Conservation (phyloP, 2,113 vertebrate genomes). For the Chamaetylas fuelleborni region DNA sequence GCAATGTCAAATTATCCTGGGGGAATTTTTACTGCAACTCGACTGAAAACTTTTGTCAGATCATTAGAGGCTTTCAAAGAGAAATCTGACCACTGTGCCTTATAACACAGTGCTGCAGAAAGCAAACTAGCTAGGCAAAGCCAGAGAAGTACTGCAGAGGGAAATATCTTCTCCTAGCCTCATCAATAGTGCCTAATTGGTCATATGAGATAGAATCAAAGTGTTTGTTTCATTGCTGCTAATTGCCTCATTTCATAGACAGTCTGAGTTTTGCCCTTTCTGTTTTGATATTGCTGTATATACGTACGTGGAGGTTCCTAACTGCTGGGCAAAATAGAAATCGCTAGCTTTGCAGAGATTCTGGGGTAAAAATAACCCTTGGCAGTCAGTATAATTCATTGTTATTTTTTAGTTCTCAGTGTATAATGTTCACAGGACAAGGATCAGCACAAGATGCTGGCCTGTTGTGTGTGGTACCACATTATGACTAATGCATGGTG, state of each 20-base stretch:
- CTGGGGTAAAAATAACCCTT: not conserved
- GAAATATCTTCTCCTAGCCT: not conserved
- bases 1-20: constrained; percentile 29
- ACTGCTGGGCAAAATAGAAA: not conserved
- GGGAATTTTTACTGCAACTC: constrained; percentile 35
- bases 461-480: not conserved
- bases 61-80: constrained; percentile 22
- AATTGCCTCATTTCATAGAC: not conserved
- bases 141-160: not conserved
- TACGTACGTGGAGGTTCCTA: not conserved
- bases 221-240: not conserved
- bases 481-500: not conserved
- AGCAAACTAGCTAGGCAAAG: constrained; percentile 9
- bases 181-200: not conserved
- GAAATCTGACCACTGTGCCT: constrained; percentile 27
- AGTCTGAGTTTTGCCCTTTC: not conserved
- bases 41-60: constrained; percentile 37
- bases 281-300: not conserved
- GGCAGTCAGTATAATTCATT: not conserved
- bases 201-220: not conserved
- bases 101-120: not conserved
- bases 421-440: not conserved
- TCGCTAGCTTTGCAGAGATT: not conserved
- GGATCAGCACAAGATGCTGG: not conserved
- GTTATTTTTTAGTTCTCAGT: not conserved